Evolutionary conservation across 2,888 invertebrate species (phyloP).

Genomic region (Terebella lapidaria): DNA sequence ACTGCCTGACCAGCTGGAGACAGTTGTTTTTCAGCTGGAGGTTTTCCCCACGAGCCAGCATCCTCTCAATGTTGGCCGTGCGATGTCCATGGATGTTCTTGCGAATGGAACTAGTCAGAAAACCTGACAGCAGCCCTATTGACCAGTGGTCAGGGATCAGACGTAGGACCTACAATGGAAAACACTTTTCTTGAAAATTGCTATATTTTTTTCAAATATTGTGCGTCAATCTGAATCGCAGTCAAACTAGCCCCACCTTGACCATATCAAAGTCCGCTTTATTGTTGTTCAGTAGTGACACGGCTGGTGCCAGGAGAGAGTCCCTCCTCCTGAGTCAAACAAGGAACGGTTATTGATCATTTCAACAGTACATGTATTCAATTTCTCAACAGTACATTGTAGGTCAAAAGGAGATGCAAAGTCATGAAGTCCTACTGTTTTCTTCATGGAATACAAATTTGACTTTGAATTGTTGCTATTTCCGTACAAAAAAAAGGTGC

Average conservation of each 20-base stretch:
- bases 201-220: no score
- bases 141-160: constrained; percentile 56
- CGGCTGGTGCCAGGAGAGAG: constrained; percentile 51
- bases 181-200: no score
- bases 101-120: constrained; percentile 52
- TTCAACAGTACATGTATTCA: no score
- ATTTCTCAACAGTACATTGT: no score
- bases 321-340: constrained; percentile 47
- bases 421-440: no score
- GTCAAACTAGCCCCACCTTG: no score
- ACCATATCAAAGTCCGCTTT: constrained; percentile 55
- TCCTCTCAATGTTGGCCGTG: constrained; percentile 47
- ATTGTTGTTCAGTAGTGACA: constrained; percentile 54
- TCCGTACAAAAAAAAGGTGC: no score
- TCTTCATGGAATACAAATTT: no score
- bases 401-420: no score
- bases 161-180: constrained; percentile 41
- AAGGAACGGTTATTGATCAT: no score
- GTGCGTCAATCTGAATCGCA: no score
- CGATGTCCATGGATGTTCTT: constrained; percentile 50
- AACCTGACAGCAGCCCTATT: constrained; percentile 52
- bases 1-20: neutral
- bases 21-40: constrained; percentile 24
- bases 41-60: constrained; percentile 54
- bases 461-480: no score